Percentiles rank a stretch among this genome's conserved stretches.
phyloP scores from a whole-genome alignment of 2,113 vertebrate species.

The Cariama cristata region DNA sequence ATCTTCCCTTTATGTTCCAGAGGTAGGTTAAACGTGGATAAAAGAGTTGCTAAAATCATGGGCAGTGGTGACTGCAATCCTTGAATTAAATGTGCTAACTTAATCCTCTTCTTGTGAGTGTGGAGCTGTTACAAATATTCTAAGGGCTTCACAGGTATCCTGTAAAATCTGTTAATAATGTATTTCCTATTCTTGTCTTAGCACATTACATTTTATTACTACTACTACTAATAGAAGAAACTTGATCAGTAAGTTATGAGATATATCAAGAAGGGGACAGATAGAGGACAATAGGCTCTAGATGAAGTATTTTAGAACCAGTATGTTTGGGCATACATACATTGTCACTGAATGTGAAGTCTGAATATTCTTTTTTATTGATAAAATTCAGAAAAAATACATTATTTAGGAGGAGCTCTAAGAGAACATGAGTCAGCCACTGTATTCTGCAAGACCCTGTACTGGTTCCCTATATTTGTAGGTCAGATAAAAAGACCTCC shows the following conservation, averaged over 20 bases:
- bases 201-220: not conserved
- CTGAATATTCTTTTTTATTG: not conserved
- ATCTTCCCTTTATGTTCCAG: not conserved
- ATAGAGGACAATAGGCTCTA: not conserved
- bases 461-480: slow-evolving; percentile 18
- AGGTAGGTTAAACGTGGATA: not conserved
- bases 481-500: not conserved
- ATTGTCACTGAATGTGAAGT: not conserved
- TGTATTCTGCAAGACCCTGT: not conserved
- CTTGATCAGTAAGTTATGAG: not conserved
- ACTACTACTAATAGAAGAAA: not conserved
- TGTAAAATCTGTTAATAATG: not conserved
- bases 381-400: not conserved
- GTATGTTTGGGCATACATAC: not conserved
- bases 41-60: not conserved
- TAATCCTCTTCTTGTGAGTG: not conserved
- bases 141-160: not conserved
- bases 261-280: not conserved
- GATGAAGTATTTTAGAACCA: not conserved
- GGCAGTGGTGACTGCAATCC: not conserved
- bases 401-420: not conserved
- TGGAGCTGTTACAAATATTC: not conserved
- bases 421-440: not conserved
- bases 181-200: not conserved
- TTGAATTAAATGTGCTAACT: not conserved